phyloP scores from a whole-genome alignment of 1,140 invertebrate species.

The Acyrthosiphon pisum region DNA sequence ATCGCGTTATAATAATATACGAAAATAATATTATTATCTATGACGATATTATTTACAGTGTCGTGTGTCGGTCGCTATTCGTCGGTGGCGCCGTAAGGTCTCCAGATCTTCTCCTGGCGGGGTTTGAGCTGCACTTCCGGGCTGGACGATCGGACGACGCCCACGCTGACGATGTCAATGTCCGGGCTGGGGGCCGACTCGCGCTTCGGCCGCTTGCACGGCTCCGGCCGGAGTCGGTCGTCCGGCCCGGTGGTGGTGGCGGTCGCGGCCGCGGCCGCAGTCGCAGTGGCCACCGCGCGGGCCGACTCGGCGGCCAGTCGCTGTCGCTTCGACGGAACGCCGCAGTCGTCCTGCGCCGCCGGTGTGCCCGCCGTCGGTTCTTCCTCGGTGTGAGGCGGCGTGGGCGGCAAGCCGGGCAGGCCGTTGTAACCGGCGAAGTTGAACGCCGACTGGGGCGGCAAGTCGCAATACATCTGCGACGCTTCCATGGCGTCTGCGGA shows the following conservation, averaged over 20 bases:
- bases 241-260: background rate
- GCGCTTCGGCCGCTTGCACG: slow-evolving; percentile 2
- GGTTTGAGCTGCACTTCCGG: slow-evolving; percentile 42
- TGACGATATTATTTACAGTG: slow-evolving; percentile 1
- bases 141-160: slow-evolving; percentile 42
- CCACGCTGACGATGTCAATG: slow-evolving; percentile 48
- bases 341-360: background rate
- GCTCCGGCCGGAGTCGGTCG: background rate
- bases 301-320: background rate
- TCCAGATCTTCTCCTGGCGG: slow-evolving; percentile 50
- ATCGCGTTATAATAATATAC: background rate
- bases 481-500: slow-evolving; percentile 53
- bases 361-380: background rate
- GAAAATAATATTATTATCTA: background rate
- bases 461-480: slow-evolving; percentile 48
- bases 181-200: background rate
- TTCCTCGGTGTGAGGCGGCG: slow-evolving; percentile 28
- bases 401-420: slow-evolving; percentile 15
- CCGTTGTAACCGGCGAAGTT: slow-evolving; percentile 40
- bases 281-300: background rate
- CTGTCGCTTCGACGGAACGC: background rate
- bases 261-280: background rate
- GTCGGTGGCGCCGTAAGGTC: slow-evolving; percentile 47
- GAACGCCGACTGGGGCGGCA: slow-evolving; percentile 48
- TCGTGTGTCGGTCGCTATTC: background rate